These are phyloP conservation scores for Scopus umbretta DNA, from an alignment of 2,113 vertebrate genomes.

Conservation along the genomic window DNA sequence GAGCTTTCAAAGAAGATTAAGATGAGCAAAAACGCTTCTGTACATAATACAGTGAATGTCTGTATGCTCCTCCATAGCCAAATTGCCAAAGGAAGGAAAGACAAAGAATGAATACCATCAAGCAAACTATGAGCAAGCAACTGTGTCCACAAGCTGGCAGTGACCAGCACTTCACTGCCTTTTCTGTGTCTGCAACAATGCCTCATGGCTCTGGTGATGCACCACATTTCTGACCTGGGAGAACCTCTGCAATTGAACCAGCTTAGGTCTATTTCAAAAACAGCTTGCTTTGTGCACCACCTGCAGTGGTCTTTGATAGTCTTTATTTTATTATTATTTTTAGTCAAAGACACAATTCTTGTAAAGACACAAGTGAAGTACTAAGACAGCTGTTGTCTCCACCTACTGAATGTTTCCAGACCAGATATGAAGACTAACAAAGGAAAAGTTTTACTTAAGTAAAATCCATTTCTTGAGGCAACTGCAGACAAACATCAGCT, in stretches of 20 bases:
- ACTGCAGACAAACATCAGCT: neutral
- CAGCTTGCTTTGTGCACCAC: neutral
- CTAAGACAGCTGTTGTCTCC: neutral
- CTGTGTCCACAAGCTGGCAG: neutral
- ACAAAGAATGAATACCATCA: neutral
- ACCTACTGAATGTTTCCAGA: neutral
- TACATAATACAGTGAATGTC: neutral
- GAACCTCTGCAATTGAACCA: neutral
- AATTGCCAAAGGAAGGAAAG: neutral
- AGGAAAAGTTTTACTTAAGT: neutral
- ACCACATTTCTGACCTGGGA: neutral
- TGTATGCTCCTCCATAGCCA: neutral
- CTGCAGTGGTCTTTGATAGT: neutral
- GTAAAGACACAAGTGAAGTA: neutral
- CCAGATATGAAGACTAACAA: neutral
- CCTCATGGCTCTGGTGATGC: neutral
- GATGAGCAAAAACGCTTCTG: neutral
- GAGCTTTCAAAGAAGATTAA: neutral
- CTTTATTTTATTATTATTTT: neutral
- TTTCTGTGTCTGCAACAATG: neutral
- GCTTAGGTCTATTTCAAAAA: neutral
- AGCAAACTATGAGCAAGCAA: neutral
- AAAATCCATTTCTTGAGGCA: neutral
- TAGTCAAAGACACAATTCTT: neutral
- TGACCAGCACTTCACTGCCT: neutral